A percentile compares a stretch with the other conserved stretches of the same genome.
Evolutionary conservation across 1,140 invertebrate species (phyloP).

Genomic region (Macrobrachium nipponense): DNA sequence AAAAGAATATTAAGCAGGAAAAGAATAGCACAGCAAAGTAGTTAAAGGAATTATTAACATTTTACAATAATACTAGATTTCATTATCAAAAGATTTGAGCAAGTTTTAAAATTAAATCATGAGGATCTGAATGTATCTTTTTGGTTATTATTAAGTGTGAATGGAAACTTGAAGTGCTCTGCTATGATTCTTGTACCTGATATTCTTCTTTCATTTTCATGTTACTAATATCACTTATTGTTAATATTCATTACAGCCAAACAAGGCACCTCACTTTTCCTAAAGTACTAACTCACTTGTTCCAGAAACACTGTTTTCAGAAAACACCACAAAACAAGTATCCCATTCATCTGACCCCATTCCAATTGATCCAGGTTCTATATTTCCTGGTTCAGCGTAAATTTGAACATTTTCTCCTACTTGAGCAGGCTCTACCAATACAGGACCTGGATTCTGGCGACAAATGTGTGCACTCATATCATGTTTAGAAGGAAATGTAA

Average conservation of each 20-base stretch:
- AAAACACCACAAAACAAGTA: constrained; percentile 31
- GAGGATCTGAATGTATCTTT: too few relatives aligned
- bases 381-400: constrained; percentile 29
- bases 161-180: too few relatives aligned
- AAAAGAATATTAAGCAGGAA: neutral
- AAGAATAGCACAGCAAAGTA: too few relatives aligned
- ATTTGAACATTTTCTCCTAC: constrained; percentile 31
- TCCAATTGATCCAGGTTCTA: constrained; percentile 24
- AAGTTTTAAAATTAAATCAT: too few relatives aligned
- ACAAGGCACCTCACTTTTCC: neutral
- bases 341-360: constrained; percentile 48
- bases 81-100: too few relatives aligned
- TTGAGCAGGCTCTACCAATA: constrained; percentile 31
- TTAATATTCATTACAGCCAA: neutral
- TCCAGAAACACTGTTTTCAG: constrained; percentile 8
- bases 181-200: too few relatives aligned
- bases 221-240: too few relatives aligned
- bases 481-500: constrained; percentile 28
- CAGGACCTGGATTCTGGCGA: constrained; percentile 14
- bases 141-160: too few relatives aligned
- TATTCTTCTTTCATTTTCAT: too few relatives aligned
- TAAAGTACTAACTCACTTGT: neutral
- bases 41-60: too few relatives aligned
- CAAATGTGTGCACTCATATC: constrained; percentile 17
- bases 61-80: too few relatives aligned